Conservation (phyloP, 1,140 invertebrate genomes). For the Ptiloglossa arizonensis region DNA sequence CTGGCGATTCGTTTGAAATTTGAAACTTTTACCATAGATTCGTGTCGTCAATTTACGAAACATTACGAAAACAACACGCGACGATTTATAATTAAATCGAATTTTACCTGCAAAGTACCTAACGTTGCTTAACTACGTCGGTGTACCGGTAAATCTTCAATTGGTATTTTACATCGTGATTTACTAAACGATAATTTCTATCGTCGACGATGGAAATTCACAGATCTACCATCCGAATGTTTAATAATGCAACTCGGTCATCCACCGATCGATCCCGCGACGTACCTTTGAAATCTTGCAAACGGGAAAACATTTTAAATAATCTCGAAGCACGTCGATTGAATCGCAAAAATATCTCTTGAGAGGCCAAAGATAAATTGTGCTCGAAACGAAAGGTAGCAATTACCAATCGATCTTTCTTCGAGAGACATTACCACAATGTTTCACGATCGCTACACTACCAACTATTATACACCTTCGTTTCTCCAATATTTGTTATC, state of each 20-base stretch:
- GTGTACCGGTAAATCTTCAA: too few species aligned
- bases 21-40: not conserved
- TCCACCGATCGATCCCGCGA: slow-evolving; percentile 3
- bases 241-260: slow-evolving; percentile 17
- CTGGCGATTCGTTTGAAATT: not conserved
- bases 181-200: too few species aligned
- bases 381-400: not conserved
- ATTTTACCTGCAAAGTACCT: too few species aligned
- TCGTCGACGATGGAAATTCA: too few species aligned
- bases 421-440: not conserved
- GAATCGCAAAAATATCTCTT: not conserved
- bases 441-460: not conserved
- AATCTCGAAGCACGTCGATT: not conserved
- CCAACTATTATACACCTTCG: too few species aligned
- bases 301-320: not conserved
- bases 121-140: too few species aligned
- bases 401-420: not conserved
- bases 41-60: not conserved
- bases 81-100: too few species aligned
- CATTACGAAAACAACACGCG: too few species aligned
- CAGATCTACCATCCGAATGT: not conserved
- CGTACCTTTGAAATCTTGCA: not conserved
- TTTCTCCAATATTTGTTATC: too few species aligned
- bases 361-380: not conserved
- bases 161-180: too few species aligned